Percentiles rank a stretch among this genome's conserved stretches.
phyloP scores from a whole-genome alignment of 2,888 invertebrate genomes.

The Lagria hirta region DNA sequence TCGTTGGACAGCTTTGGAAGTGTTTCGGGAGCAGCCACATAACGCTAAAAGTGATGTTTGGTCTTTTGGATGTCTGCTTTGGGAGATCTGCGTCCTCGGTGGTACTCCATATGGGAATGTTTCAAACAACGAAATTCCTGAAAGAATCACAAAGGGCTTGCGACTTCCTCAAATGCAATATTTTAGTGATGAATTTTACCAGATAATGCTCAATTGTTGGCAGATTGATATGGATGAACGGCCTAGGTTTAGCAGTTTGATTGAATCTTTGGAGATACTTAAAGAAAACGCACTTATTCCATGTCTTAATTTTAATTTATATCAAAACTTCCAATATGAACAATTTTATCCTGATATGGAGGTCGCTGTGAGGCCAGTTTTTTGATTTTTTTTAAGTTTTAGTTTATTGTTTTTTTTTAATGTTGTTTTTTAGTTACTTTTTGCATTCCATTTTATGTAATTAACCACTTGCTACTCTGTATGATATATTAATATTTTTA shows the following conservation, averaged over 20 bases:
- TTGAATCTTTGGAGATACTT: conserved; percentile 37
- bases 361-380: conserved; percentile 43
- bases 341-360: conserved; percentile 51
- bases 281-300: conserved; percentile 37
- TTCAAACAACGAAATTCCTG: conserved; percentile 66
- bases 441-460: conserved; percentile 13
- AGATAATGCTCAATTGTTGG: conserved; percentile 83
- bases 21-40: conserved; percentile 67
- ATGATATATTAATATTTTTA: conserved; percentile 3
- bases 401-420: conserved; percentile 7
- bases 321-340: conserved; percentile 50
- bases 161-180: conserved; percentile 74
- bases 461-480: too few relatives aligned
- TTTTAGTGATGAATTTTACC: conserved; percentile 77
- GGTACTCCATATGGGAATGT: conserved; percentile 77
- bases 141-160: conserved; percentile 68
- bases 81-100: conserved; percentile 77
- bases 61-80: conserved; percentile 79
- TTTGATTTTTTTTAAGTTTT: conserved; percentile 35
- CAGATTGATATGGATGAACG: conserved; percentile 79
- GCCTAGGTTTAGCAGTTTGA: conserved; percentile 67
- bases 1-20: conserved; percentile 80
- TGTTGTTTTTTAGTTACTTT: conserved; percentile 1
- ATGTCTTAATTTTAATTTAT: conserved; percentile 45
- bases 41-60: conserved; percentile 78